These are phyloP conservation scores for Drosophila gunungcola DNA, from an alignment of 1,140 invertebrate species.

Conservation along the genomic window DNA sequence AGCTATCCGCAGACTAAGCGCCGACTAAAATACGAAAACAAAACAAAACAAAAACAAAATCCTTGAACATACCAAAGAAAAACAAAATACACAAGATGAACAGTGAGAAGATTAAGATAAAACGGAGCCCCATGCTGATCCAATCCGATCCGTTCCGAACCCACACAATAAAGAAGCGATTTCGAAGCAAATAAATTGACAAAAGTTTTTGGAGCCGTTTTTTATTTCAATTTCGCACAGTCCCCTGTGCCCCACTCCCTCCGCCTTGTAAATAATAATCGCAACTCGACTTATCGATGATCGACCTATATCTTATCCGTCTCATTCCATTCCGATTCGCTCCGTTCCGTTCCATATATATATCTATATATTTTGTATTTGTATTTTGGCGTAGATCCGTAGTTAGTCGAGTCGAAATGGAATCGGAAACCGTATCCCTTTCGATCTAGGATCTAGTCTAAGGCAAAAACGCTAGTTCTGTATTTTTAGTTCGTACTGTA, in stretches of 20 bases:
- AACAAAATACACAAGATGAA: slow-evolving; percentile 15
- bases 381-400: slow-evolving; percentile 35
- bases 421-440: slow-evolving; percentile 14
- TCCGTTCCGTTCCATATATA: slow-evolving; percentile 25
- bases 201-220: slow-evolving; percentile 42
- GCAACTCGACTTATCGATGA: not conserved
- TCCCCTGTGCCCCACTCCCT: slow-evolving; percentile 5
- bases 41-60: slow-evolving; percentile 19
- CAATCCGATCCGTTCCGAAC: slow-evolving; percentile 27
- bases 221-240: slow-evolving; percentile 50
- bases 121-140: slow-evolving; percentile 23
- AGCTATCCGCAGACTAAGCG: slow-evolving; percentile 30
- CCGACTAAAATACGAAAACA: slow-evolving; percentile 31
- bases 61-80: slow-evolving; percentile 33
- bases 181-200: slow-evolving; percentile 33
- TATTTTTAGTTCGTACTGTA: slow-evolving; percentile 36
- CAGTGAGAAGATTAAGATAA: slow-evolving; percentile 33
- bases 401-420: slow-evolving; percentile 28
- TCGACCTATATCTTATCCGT: slow-evolving; percentile 14
- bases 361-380: slow-evolving; percentile 40
- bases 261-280: slow-evolving; percentile 33
- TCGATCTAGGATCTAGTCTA: slow-evolving; percentile 24
- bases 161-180: slow-evolving; percentile 36
- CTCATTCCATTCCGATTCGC: slow-evolving; percentile 30
- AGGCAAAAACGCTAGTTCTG: slow-evolving; percentile 10